These are phyloP conservation scores for human DNA, from an alignment of 2,113 vertebrate species.

Conservation along the genomic window GRCh38 chr6:43199501-43200000, in stretches of 20 bases:
- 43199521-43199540: neutral
- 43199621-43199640: neutral
- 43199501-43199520: neutral
- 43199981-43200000: constrained; percentile 94
- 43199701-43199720: neutral
- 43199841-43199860: neutral
- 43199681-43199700: neutral
- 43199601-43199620: neutral
- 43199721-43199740: neutral
- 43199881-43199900: neutral
- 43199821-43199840: neutral
- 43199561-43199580: neutral
- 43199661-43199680: neutral
- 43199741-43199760: neutral
- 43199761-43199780: neutral
- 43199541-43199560: neutral
- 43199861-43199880: neutral
- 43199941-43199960: constrained; percentile 91
- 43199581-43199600: neutral
- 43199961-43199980: constrained; percentile 92
- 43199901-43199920: neutral
- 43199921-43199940: constrained; percentile 89
- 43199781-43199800: neutral
- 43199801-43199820: neutral
- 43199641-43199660: neutral